These are phyloP conservation scores for Mormyrops attenuatus DNA, from an alignment of 2,797 vertebrate species.

Conservation along the genomic window DNA sequence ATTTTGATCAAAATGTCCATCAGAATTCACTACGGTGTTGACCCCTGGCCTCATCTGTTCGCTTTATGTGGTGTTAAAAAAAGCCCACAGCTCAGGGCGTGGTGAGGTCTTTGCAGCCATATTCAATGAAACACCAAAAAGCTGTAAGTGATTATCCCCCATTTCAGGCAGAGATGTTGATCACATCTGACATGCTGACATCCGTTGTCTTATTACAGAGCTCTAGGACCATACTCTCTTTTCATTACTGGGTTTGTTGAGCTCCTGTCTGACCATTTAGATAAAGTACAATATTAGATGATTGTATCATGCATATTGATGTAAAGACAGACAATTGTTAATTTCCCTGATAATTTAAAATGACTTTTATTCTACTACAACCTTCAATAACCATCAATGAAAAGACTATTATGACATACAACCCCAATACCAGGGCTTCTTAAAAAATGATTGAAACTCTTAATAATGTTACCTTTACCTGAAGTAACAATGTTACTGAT, in stretches of 20 bases:
- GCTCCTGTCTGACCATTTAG: neutral
- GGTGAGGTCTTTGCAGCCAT: neutral
- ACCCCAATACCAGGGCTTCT: neutral
- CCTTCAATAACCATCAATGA: neutral
- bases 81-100: neutral
- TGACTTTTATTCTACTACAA: neutral
- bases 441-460: neutral
- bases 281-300: neutral
- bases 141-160: neutral
- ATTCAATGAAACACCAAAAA: neutral
- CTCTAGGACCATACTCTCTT: neutral
- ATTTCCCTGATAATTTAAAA: neutral
- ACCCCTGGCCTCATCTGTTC: neutral
- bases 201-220: neutral
- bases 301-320: neutral
- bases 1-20: neutral
- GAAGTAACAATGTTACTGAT: neutral
- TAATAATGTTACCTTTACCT: neutral
- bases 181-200: neutral
- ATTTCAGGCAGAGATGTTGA: neutral
- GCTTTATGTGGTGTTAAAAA: neutral
- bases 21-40: neutral
- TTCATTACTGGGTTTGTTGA: neutral
- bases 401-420: neutral
- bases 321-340: neutral